Conservation (phyloP, 2,113 vertebrate genomes). For the Donacobius atricapilla region DNA sequence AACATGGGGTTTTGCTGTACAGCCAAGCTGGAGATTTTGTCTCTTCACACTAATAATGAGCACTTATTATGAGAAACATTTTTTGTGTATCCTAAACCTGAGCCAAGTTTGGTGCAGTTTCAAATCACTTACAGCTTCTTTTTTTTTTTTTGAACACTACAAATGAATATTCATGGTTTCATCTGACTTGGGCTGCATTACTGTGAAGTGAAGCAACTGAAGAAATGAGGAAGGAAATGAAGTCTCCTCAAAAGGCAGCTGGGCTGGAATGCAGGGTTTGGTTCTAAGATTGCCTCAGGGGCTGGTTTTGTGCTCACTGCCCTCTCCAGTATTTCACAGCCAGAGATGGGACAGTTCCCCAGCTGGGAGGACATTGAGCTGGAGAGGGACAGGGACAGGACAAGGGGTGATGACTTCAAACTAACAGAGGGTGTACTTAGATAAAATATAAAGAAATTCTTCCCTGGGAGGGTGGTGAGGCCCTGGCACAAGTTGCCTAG, state of each 20-base stretch:
- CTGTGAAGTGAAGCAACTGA: background rate
- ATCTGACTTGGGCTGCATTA: background rate
- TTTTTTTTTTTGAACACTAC: background rate
- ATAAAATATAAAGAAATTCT: background rate
- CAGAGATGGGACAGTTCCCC: background rate
- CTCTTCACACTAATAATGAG: background rate
- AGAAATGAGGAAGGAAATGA: background rate
- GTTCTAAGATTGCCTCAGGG: background rate
- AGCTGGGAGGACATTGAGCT: background rate
- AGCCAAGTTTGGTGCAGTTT: background rate
- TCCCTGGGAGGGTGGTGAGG: background rate
- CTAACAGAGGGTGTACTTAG: background rate
- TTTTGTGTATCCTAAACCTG: background rate
- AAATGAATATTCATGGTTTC: background rate
- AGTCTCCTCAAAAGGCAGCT: background rate
- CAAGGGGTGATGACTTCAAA: background rate
- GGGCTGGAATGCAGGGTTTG: background rate
- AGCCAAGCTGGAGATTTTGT: background rate
- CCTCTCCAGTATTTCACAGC: rapidly evolving
- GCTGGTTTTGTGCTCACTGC: background rate
- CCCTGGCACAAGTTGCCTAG: background rate
- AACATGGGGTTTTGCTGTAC: background rate
- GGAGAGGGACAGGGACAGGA: background rate
- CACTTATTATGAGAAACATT: background rate
- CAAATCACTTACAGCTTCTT: background rate